These are phyloP conservation scores for Platyscapa corneri DNA, from an alignment of 1,140 invertebrate genomes.

Conservation along the genomic window DNA sequence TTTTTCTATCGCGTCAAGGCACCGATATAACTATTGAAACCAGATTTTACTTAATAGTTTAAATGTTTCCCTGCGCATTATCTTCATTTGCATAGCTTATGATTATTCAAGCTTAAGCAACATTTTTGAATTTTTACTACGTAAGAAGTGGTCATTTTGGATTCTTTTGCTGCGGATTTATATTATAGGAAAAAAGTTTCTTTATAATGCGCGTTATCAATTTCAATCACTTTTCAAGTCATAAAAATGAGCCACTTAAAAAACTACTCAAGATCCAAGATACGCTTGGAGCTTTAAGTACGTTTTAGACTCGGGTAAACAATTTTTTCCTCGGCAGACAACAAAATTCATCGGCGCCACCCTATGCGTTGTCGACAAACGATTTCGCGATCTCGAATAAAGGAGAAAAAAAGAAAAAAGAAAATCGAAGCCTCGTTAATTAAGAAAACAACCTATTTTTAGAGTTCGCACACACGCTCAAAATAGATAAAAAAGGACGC, in stretches of 20 bases:
- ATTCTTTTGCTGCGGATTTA: background rate
- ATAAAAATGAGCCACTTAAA: background rate
- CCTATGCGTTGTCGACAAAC: background rate
- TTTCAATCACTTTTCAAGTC: background rate
- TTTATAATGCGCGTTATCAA: background rate
- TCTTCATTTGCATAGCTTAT: background rate
- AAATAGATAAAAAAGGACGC: background rate
- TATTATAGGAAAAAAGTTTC: background rate
- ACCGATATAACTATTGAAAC: background rate
- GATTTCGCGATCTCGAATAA: background rate
- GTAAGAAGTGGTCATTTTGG: no score
- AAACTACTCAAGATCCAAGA: background rate
- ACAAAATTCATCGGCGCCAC: background rate
- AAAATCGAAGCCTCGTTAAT: background rate
- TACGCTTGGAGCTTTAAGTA: background rate
- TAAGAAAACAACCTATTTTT: conserved; percentile 12
- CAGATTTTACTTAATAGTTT: background rate
- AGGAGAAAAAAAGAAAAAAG: background rate
- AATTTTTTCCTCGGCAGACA: background rate
- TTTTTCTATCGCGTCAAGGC: background rate
- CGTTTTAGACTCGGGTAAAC: background rate
- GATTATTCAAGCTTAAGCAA: background rate
- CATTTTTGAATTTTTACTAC: no score
- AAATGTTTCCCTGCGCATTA: background rate
- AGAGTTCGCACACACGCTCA: no score